Conservation (phyloP, 2,113 vertebrate genomes). For the Phalacrocorax aristotelis region DNA sequence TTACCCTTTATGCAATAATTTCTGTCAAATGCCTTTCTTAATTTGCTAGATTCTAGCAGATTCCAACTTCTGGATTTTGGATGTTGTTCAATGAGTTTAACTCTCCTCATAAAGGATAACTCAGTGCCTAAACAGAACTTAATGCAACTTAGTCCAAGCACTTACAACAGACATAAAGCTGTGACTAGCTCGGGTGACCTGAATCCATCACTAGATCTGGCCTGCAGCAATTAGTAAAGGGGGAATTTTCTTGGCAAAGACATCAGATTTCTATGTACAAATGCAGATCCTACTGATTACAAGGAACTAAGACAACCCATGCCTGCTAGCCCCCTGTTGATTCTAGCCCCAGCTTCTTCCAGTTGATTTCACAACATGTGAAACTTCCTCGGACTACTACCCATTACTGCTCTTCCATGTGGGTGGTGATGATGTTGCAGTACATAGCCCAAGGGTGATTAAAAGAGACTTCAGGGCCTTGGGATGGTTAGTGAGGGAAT, state of each 20-base stretch:
- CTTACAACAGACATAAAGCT: background rate
- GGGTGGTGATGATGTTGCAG: no score
- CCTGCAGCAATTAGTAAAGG: background rate
- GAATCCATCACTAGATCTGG: background rate
- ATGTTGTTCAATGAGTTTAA: background rate
- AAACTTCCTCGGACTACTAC: no score
- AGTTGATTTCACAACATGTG: accelerated
- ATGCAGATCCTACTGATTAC: background rate
- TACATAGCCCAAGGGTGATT: no score
- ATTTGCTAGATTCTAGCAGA: background rate
- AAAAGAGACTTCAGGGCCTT: no score
- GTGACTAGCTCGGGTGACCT: background rate
- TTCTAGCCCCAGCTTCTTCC: background rate
- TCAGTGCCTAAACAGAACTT: background rate
- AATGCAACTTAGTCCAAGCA: background rate
- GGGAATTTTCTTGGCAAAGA: background rate
- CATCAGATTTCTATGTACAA: background rate
- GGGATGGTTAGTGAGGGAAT: no score
- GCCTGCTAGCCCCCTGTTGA: accelerated
- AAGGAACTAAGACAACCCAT: accelerated
- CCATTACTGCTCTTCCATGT: no score
- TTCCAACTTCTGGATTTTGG: background rate
- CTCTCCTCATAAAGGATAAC: background rate
- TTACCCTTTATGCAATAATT: background rate
- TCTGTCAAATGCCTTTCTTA: background rate